Percentiles rank a stretch among this genome's conserved stretches.
phyloP scores from a whole-genome alignment of 1,140 invertebrate species.

The Cyclargus thomasi region DNA sequence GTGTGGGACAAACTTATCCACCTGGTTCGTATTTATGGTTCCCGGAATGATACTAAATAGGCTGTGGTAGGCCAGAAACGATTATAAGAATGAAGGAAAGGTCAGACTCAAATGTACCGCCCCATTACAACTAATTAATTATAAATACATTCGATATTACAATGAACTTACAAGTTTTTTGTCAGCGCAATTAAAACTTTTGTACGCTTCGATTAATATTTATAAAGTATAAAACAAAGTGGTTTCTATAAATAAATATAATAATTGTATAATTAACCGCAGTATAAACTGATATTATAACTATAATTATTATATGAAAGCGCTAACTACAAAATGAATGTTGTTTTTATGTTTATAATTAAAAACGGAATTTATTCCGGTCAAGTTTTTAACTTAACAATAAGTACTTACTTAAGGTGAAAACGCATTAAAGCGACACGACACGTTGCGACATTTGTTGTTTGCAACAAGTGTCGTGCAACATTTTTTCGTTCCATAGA shows the following conservation, averaged over 20 bases:
- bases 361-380: too few relatives aligned
- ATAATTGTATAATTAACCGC: neutral
- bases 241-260: neutral
- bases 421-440: too few relatives aligned
- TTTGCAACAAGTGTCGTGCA: too few relatives aligned
- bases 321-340: neutral
- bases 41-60: slow-evolving; percentile 25
- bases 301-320: neutral
- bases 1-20: slow-evolving; percentile 26
- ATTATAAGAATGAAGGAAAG: slow-evolving; percentile 1
- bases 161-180: neutral
- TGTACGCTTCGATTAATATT: neutral
- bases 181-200: neutral
- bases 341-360: too few relatives aligned
- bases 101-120: slow-evolving; percentile 3
- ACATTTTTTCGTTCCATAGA: too few relatives aligned
- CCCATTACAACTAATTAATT: slow-evolving; percentile 11
- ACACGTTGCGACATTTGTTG: too few relatives aligned
- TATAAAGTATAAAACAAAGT: neutral
- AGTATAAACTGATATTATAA: neutral
- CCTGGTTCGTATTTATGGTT: slow-evolving; percentile 30
- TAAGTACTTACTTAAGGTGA: too few relatives aligned
- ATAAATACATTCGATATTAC: slow-evolving; percentile 5
- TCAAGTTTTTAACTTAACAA: too few relatives aligned
- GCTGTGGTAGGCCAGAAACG: neutral